Percentiles rank a stretch among this genome's conserved stretches.
Conservation (phyloP, 2,113 vertebrate genomes). For the Plecotus auritus region DNA sequence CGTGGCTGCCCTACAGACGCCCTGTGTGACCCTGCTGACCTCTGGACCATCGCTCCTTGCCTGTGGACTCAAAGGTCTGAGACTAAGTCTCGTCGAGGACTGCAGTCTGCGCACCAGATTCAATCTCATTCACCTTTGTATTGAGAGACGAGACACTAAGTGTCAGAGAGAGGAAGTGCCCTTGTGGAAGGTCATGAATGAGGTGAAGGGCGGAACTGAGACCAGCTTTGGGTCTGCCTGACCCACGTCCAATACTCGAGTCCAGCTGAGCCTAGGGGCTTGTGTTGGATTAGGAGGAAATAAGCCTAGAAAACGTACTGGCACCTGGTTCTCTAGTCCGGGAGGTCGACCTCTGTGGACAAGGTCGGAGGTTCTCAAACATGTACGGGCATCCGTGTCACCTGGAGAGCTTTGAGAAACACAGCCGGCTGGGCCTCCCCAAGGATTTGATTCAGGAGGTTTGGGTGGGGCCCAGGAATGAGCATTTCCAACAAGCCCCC, state of each 20-base stretch:
- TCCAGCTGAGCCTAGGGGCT: not conserved
- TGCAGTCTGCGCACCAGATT: not conserved
- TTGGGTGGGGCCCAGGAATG: too few relatives aligned
- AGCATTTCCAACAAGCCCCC: not conserved
- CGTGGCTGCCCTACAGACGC: not conserved
- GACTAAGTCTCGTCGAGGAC: not conserved
- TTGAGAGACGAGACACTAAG: not conserved
- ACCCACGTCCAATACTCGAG: not conserved
- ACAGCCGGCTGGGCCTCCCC: not conserved
- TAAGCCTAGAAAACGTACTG: not conserved
- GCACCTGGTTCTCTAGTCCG: not conserved
- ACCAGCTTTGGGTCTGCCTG: not conserved
- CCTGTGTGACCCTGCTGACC: not conserved
- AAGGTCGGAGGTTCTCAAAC: not conserved
- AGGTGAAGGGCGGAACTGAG: not conserved
- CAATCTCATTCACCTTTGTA: not conserved
- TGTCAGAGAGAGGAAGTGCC: not conserved
- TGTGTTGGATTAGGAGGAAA: not conserved
- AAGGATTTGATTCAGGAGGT: not conserved
- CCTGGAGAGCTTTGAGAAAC: not conserved
- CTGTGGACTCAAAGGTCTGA: not conserved
- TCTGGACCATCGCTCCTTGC: not conserved
- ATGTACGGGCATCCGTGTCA: fast-evolving
- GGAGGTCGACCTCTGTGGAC: not conserved
- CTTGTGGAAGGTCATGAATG: not conserved